Percentiles rank a stretch among this genome's conserved stretches.
phyloP scores from a whole-genome alignment of 2,888 invertebrate genomes.

The Phaedon cochleariae region DNA sequence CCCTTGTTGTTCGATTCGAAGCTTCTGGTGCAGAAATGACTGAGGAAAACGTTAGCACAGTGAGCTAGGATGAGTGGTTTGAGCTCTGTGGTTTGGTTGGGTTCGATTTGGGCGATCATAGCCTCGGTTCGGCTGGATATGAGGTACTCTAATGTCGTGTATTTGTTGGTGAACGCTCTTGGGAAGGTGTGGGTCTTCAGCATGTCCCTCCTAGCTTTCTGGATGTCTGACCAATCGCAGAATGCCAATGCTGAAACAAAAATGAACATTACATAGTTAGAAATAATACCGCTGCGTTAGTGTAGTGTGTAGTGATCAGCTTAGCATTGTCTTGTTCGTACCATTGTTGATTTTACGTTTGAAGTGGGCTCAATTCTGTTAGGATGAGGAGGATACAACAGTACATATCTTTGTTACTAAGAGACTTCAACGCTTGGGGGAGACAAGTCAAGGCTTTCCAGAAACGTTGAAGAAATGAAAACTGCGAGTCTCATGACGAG shows the following conservation, averaged over 20 bases:
- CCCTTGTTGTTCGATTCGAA: conserved; percentile 61
- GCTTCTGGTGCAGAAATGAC: conserved; percentile 68
- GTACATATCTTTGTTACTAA: no score
- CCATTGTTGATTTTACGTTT: no score
- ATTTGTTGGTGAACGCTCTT: conserved; percentile 65
- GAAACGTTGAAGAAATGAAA: no score
- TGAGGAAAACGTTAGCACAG: conserved; percentile 70
- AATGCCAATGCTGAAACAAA: conserved; percentile 69
- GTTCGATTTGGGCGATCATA: conserved; percentile 45
- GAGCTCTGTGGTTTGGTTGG: conserved; percentile 47
- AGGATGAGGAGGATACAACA: no score
- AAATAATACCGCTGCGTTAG: no score
- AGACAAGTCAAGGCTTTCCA: no score
- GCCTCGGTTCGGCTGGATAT: conserved; percentile 60
- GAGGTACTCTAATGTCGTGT: conserved; percentile 64
- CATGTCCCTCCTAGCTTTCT: conserved; percentile 69
- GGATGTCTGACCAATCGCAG: conserved; percentile 73
- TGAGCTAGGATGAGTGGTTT: conserved; percentile 65
- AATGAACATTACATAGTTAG: no score
- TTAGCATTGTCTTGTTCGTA: no score
- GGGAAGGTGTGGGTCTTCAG: conserved; percentile 69
- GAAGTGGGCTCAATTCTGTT: no score
- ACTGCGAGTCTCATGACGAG: no score
- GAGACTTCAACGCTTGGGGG: no score
- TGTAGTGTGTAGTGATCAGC: no score